These are phyloP conservation scores for Odontophorus gujanensis DNA, from an alignment of 2,113 vertebrate species.

Conservation along the genomic window DNA sequence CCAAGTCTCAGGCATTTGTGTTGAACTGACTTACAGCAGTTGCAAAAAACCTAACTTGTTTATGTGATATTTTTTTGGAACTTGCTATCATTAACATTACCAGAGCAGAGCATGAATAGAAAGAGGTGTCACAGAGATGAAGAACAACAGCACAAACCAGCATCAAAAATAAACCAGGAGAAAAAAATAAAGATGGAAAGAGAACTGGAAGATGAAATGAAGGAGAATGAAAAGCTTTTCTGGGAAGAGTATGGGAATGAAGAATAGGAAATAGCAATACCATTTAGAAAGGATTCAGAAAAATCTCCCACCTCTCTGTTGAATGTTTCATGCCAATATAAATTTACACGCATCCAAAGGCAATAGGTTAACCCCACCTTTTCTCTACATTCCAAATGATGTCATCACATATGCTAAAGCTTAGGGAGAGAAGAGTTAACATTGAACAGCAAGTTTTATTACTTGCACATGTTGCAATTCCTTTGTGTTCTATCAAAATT, in stretches of 20 bases:
- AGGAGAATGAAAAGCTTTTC: not conserved
- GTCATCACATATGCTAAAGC: not conserved
- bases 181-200: not conserved
- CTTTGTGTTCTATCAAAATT: slow-evolving; percentile 32
- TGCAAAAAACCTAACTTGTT: not conserved
- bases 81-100: not conserved
- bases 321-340: not conserved
- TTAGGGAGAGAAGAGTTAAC: slow-evolving; percentile 20
- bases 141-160: not conserved
- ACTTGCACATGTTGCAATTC: slow-evolving; percentile 30
- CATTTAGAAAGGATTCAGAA: not conserved
- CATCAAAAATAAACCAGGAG: not conserved
- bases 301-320: not conserved
- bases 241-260: not conserved
- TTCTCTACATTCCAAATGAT: not conserved
- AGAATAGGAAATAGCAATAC: not conserved
- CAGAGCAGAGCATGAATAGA: not conserved
- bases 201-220: not conserved
- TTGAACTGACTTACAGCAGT: slow-evolving; percentile 9
- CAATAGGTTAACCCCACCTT: not conserved
- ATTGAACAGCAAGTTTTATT: slow-evolving; percentile 7
- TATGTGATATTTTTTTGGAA: slow-evolving; percentile 26
- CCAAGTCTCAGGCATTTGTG: slow-evolving; percentile 12
- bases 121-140: not conserved
- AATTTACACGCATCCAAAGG: not conserved